A percentile compares a stretch with the other conserved stretches of the same genome.
phyloP scores from a whole-genome alignment of 2,888 invertebrate species.

The Sepiola atlantica region DNA sequence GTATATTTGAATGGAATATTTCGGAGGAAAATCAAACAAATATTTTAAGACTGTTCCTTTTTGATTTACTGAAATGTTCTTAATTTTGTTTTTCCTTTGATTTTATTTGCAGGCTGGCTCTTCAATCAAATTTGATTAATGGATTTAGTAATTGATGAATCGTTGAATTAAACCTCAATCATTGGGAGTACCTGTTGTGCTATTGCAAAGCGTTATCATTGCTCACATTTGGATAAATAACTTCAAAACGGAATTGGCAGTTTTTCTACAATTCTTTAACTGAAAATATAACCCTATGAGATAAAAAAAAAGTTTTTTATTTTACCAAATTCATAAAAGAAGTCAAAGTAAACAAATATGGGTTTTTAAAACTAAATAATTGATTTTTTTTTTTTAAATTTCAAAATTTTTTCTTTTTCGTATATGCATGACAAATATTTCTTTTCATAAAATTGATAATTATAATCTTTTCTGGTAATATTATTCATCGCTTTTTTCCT shows the following conservation, averaged over 20 bases:
- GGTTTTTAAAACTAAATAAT: neutral
- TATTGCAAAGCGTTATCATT: neutral
- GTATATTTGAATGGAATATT: too few species aligned
- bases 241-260: neutral
- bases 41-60: neutral
- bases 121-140: neutral
- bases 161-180: neutral
- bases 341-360: neutral
- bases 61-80: neutral
- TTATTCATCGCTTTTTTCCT: neutral
- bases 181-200: neutral
- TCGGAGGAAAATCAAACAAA: too few species aligned
- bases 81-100: neutral
- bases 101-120: neutral
- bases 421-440: neutral
- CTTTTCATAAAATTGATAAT: neutral
- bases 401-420: neutral
- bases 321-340: neutral
- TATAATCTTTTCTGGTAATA: neutral
- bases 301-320: neutral
- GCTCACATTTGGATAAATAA: neutral
- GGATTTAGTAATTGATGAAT: neutral
- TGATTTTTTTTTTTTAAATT: neutral
- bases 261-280: neutral
- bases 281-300: neutral